phyloP scores from a whole-genome alignment of 1,140 invertebrate species.

The Akabosia matsudoensis region DNA sequence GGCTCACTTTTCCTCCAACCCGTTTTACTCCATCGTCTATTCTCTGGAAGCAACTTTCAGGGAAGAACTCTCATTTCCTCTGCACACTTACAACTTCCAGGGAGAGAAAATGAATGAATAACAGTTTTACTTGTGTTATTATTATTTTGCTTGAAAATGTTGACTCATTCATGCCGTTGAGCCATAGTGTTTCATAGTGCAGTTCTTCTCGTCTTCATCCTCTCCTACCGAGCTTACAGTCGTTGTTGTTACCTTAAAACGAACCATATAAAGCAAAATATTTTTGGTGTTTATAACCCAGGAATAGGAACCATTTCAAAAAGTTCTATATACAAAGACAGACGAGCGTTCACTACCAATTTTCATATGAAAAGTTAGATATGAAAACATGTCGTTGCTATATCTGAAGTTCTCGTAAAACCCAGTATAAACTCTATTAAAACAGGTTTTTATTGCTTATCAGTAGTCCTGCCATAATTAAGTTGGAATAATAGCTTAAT shows the following conservation, averaged over 20 bases:
- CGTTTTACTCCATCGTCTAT: too few relatives aligned
- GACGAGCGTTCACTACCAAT: not conserved
- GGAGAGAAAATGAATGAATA: not conserved
- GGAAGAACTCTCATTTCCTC: constrained; percentile 23
- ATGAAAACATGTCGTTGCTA: too few relatives aligned
- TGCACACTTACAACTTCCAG: constrained; percentile 7
- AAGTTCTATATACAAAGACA: not conserved
- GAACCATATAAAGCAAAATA: too few relatives aligned
- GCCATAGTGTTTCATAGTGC: too few relatives aligned
- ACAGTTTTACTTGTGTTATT: constrained; percentile 3
- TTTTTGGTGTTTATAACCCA: too few relatives aligned
- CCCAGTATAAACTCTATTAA: not conserved
- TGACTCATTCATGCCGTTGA: not conserved
- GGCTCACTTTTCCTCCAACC: too few relatives aligned
- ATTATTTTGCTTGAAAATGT: constrained; percentile 3
- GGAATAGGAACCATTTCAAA: too few relatives aligned
- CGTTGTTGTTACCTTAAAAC: too few relatives aligned
- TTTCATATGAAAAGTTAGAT: not conserved
- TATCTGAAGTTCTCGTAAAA: not conserved
- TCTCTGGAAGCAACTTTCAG: not conserved
- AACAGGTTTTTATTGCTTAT: constrained; percentile 31
- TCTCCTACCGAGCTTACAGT: too few relatives aligned
- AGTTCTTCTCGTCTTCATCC: too few relatives aligned
- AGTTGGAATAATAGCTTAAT: constrained; percentile 46
- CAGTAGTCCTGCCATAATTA: constrained; percentile 40